Conservation (phyloP, 2,113 vertebrate genomes). For the Corythaeola cristata region DNA sequence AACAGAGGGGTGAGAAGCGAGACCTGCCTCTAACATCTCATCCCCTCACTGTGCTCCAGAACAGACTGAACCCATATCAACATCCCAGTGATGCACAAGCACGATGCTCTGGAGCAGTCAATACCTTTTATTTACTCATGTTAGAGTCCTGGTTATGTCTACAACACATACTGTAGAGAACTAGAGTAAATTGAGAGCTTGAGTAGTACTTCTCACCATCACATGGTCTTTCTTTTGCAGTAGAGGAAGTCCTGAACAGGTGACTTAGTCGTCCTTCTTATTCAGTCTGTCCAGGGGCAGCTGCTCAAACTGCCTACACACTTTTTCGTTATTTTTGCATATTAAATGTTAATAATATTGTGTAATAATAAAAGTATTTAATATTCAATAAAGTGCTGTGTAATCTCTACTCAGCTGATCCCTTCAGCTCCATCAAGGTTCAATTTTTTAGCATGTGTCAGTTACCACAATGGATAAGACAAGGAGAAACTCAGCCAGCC, state of each 20-base stretch:
- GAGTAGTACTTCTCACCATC: not conserved
- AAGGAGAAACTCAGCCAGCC: not conserved
- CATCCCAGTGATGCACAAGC: not conserved
- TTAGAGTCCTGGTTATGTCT: not conserved
- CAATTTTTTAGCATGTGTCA: not conserved
- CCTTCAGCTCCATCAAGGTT: not conserved
- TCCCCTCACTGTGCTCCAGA: not conserved
- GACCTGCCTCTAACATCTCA: not conserved
- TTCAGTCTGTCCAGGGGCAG: not conserved
- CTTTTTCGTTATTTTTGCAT: not conserved
- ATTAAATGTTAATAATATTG: not conserved
- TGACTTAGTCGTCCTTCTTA: not conserved
- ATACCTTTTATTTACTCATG: not conserved
- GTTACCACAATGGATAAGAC: not conserved
- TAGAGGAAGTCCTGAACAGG: not conserved
- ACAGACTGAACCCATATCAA: fast-evolving
- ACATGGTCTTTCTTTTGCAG: not conserved
- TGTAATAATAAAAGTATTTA: not conserved
- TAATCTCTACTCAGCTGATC: not conserved
- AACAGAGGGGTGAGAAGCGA: not conserved
- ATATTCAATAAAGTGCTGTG: not conserved
- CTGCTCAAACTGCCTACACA: not conserved
- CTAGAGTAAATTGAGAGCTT: not conserved
- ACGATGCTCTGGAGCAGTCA: not conserved
- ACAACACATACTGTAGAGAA: not conserved